phyloP scores from a whole-genome alignment of 1,140 invertebrate genomes.

The Drosophila parabipectinata region DNA sequence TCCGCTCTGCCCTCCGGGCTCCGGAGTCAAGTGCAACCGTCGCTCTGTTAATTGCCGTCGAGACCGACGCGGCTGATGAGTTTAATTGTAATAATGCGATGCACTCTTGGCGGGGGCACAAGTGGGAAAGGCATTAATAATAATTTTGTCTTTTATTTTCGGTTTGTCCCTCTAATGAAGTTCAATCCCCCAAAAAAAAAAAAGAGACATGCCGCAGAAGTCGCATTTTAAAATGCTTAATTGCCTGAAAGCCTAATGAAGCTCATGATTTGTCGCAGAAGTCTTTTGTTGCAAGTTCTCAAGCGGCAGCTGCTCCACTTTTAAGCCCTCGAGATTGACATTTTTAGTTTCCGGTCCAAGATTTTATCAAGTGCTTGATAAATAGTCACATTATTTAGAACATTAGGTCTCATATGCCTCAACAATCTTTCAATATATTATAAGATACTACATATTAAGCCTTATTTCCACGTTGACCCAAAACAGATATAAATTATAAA shows the following conservation, averaged over 20 bases:
- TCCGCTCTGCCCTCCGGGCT: neutral
- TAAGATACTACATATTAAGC: no score
- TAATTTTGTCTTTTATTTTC: slow-evolving; percentile 52
- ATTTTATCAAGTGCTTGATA: slow-evolving; percentile 6
- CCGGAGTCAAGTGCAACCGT: slow-evolving; percentile 60
- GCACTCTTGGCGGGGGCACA: slow-evolving; percentile 48
- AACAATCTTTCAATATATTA: no score
- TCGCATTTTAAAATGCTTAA: slow-evolving; percentile 64
- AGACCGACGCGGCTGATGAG: slow-evolving; percentile 69
- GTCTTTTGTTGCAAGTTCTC: slow-evolving; percentile 1
- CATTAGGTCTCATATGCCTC: neutral
- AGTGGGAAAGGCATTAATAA: slow-evolving; percentile 70
- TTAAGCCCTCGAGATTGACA: slow-evolving; percentile 19
- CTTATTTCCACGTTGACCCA: no score
- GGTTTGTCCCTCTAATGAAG: slow-evolving; percentile 61
- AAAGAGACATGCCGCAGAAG: slow-evolving; percentile 30
- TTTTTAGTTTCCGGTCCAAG: slow-evolving; percentile 2
- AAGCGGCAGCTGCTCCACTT: slow-evolving; percentile 29
- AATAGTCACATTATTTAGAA: neutral
- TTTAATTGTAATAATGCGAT: slow-evolving; percentile 81
- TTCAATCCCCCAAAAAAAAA: slow-evolving; percentile 25
- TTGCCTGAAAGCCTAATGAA: slow-evolving; percentile 59
- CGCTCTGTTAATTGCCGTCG: slow-evolving; percentile 68
- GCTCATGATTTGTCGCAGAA: slow-evolving; percentile 67
- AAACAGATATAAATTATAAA: no score